phyloP scores from a whole-genome alignment of 1,140 invertebrate species.

The Hyles vespertilio region DNA sequence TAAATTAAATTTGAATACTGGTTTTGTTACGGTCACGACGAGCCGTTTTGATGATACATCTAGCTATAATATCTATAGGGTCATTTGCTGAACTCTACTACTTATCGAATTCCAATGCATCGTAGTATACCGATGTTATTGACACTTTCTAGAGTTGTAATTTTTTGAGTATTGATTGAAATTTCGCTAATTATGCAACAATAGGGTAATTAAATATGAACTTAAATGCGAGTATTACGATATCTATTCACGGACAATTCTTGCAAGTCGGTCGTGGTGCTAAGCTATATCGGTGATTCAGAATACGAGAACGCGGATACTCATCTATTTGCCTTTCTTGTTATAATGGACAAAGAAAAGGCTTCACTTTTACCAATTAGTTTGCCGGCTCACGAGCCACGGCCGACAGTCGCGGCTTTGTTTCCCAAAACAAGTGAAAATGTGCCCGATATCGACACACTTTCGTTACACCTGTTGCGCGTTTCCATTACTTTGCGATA shows the following conservation, averaged over 20 bases:
- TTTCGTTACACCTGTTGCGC: constrained; percentile 29
- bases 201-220: too few relatives aligned
- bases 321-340: constrained; percentile 61
- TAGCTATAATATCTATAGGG: too few relatives aligned
- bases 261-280: neutral
- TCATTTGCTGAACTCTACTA: neutral
- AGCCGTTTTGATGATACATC: too few relatives aligned
- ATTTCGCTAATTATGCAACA: too few relatives aligned
- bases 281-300: constrained; percentile 28
- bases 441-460: constrained; percentile 49
- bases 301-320: constrained; percentile 28
- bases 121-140: too few relatives aligned
- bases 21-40: constrained; percentile 51
- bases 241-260: neutral
- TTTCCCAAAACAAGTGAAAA: constrained; percentile 67
- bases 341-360: constrained; percentile 47
- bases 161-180: too few relatives aligned
- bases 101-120: neutral
- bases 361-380: constrained; percentile 72
- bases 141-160: too few relatives aligned
- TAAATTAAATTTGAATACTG: constrained; percentile 61
- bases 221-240: too few relatives aligned
- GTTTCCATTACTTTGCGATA: constrained; percentile 21
- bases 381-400: constrained; percentile 38
- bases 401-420: constrained; percentile 48